Evolutionary conservation across 2,888 invertebrate genomes (phyloP).

Genomic region (Arenicola marina): DNA sequence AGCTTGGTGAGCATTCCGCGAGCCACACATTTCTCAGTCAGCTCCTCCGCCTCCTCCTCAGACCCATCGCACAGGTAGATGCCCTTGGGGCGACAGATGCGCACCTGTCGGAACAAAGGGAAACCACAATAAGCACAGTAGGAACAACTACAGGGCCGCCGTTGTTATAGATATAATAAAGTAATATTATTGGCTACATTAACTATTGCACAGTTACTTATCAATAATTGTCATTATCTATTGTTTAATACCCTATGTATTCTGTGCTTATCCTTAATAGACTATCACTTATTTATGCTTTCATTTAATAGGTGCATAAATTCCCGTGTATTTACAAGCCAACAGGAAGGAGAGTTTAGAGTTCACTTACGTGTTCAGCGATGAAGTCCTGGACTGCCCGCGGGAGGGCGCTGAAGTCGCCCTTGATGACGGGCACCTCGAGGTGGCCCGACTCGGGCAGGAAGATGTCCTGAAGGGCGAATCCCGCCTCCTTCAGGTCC

Average conservation of each 20-base stretch:
- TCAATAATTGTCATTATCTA: neutral
- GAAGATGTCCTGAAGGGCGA: too few species aligned
- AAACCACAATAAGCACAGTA: too few species aligned
- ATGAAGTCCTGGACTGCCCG: constrained; percentile 60
- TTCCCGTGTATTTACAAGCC: too few species aligned
- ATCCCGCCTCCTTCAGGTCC: too few species aligned
- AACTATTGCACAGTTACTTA: neutral
- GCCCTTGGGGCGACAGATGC: constrained; percentile 42
- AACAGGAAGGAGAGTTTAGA: too few species aligned
- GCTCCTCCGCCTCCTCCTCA: constrained; percentile 57
- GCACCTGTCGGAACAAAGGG: constrained; percentile 9
- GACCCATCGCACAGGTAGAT: constrained; percentile 49
- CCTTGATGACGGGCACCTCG: constrained; percentile 61
- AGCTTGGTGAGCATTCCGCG: constrained; percentile 78
- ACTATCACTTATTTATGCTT: too few species aligned
- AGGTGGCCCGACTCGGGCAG: too few species aligned
- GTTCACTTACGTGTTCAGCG: constrained; percentile 59
- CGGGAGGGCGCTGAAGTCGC: constrained; percentile 61
- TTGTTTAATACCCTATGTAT: neutral
- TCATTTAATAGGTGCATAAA: too few species aligned
- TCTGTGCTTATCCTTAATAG: too few species aligned
- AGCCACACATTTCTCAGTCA: constrained; percentile 64
- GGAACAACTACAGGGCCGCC: too few species aligned
- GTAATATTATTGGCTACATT: neutral
- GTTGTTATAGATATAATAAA: neutral